Percentiles rank a stretch among this genome's conserved stretches.
Evolutionary conservation across 2,797 vertebrate species (phyloP).

Genomic region (Oreortyx pictus): DNA sequence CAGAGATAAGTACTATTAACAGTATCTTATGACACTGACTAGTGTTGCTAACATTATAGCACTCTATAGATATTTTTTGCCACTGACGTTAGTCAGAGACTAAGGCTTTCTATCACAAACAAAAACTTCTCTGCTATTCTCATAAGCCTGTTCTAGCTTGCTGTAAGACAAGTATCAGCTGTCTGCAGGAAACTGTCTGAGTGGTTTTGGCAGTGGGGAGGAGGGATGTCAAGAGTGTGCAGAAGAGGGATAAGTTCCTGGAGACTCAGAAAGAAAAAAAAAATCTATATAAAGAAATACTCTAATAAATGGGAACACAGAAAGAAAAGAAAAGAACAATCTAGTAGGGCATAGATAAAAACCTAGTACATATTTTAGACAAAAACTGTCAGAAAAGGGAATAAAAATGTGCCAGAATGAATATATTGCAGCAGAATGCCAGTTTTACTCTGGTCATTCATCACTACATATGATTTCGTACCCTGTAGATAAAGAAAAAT

Average conservation of each 20-base stretch:
- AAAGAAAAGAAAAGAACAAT: conserved; percentile 31
- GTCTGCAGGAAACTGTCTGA: background rate
- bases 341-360: conserved; percentile 11
- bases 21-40: background rate
- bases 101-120: background rate
- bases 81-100: background rate
- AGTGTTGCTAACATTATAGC: background rate
- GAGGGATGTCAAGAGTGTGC: background rate
- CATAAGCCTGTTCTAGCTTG: background rate
- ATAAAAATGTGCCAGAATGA: conserved; percentile 53
- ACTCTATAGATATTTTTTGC: background rate
- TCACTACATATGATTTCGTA: conserved; percentile 11
- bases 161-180: background rate
- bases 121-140: background rate
- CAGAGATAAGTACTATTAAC: background rate
- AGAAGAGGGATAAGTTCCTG: background rate
- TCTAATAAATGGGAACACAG: conserved; percentile 39
- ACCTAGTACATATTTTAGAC: background rate
- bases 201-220: background rate
- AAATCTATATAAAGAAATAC: conserved; percentile 12
- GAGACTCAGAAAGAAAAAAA: background rate
- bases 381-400: conserved; percentile 28
- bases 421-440: conserved; percentile 17
- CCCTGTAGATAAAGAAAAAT: background rate
- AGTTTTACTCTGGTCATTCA: conserved; percentile 32